Conservation (phyloP, 2,113 vertebrate species). For the Ascaphus truei region DNA sequence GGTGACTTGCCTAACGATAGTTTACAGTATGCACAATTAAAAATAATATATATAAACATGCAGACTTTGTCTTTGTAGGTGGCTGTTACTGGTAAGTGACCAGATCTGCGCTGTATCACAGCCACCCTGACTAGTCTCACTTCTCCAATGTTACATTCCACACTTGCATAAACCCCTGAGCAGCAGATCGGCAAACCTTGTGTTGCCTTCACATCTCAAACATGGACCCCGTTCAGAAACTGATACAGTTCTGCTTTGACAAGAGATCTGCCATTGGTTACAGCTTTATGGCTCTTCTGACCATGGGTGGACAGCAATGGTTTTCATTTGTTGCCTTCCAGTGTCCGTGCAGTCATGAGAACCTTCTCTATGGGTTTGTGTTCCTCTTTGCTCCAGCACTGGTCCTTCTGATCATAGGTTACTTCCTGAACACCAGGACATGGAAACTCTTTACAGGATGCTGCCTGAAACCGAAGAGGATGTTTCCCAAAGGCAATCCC, state of each 20-base stretch:
- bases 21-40: background rate
- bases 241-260: slow-evolving; percentile 75
- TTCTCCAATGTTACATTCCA: background rate
- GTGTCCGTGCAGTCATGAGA: slow-evolving; percentile 86
- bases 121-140: background rate
- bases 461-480: slow-evolving; percentile 69
- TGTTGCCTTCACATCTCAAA: slow-evolving; percentile 2
- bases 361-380: slow-evolving; percentile 73
- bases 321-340: slow-evolving; percentile 88
- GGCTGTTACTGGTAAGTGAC: slow-evolving; percentile 9
- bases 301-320: slow-evolving; percentile 78
- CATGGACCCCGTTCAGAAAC: slow-evolving; percentile 78
- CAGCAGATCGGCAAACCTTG: background rate
- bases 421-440: slow-evolving; percentile 72
- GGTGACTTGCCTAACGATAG: background rate
- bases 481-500: slow-evolving; percentile 49
- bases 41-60: too few species aligned
- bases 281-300: slow-evolving; percentile 85
- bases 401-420: slow-evolving; percentile 74
- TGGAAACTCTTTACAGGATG: slow-evolving; percentile 91
- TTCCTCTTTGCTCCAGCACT: slow-evolving; percentile 83
- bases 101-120: background rate
- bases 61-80: background rate
- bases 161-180: background rate
- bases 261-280: slow-evolving; percentile 85